phyloP scores from a whole-genome alignment of 2,113 vertebrate genomes.

The Periophthalmus modestus region DNA sequence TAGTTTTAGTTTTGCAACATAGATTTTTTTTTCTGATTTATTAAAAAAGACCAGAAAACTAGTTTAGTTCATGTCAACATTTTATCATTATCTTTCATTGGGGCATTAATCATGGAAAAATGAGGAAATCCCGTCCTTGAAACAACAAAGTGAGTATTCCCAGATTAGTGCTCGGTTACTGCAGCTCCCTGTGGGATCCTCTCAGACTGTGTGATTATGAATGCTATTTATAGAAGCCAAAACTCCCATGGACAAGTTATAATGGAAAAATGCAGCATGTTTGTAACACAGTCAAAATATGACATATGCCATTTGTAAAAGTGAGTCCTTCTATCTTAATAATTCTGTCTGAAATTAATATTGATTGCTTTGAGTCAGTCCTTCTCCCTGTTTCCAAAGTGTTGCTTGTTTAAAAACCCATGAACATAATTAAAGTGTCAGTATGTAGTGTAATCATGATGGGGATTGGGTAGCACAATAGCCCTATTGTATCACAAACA shows the following conservation, averaged over 20 bases:
- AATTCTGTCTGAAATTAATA: no score
- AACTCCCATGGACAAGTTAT: slow-evolving; percentile 27
- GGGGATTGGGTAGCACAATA: slow-evolving; percentile 31
- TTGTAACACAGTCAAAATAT: not conserved
- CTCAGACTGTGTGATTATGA: slow-evolving; percentile 11
- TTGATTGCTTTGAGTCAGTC: no score
- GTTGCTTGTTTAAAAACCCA: not conserved
- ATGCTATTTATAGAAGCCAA: slow-evolving; percentile 46
- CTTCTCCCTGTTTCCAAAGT: not conserved
- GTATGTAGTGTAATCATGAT: not conserved
- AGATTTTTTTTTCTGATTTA: not conserved
- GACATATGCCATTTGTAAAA: not conserved
- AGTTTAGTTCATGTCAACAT: not conserved
- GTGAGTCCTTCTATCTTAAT: not conserved
- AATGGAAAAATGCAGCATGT: not conserved
- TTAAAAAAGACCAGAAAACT: not conserved
- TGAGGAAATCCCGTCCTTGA: not conserved
- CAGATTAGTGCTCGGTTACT: slow-evolving; percentile 12
- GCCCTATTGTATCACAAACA: slow-evolving; percentile 49
- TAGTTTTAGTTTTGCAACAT: no score
- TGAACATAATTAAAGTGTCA: not conserved
- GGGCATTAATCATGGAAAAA: not conserved
- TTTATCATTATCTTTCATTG: not conserved
- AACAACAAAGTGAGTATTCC: not conserved
- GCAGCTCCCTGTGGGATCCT: slow-evolving; percentile 25